phyloP scores from a whole-genome alignment of 1,140 invertebrate genomes.

The Drosophila murphyi region DNA sequence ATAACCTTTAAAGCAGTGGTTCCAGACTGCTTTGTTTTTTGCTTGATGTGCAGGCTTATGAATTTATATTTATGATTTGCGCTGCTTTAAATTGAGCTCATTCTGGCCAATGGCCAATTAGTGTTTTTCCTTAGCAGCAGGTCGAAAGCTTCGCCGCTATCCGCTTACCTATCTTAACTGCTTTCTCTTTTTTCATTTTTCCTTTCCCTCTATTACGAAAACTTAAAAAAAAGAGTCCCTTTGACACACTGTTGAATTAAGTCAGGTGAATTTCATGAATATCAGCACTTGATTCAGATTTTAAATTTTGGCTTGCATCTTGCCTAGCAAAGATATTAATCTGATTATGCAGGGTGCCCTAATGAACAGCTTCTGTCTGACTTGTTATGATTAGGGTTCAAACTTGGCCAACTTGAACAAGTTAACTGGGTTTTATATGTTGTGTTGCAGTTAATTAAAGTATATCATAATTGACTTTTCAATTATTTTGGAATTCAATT shows the following conservation, averaged over 20 bases:
- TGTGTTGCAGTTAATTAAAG: constrained; percentile 15
- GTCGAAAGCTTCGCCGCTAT: background rate
- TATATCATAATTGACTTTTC: constrained; percentile 3
- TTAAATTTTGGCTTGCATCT: background rate
- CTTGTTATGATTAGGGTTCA: background rate
- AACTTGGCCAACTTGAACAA: background rate
- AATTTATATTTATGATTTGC: constrained; percentile 33
- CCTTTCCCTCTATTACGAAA: constrained; percentile 10
- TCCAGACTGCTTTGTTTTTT: constrained; percentile 13
- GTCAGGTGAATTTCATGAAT: background rate
- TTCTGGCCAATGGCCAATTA: constrained; percentile 42
- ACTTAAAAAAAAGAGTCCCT: background rate
- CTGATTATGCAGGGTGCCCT: background rate
- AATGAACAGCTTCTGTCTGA: background rate
- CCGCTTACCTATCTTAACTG: constrained; percentile 17
- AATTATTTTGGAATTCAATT: constrained; percentile 4
- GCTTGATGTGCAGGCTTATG: constrained; percentile 5
- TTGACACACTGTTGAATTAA: constrained; percentile 1
- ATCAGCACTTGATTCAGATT: no score
- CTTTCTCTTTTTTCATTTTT: background rate
- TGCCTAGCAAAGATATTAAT: background rate
- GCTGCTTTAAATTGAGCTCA: constrained; percentile 33
- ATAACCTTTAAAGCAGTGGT: constrained; percentile 6
- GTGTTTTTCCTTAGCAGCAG: constrained; percentile 1
- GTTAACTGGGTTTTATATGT: background rate